Evolutionary conservation across 2,797 vertebrate species (phyloP), one percentile per base, ranked within the genome.

Genomic region (Choloepus didactylus): DNA sequence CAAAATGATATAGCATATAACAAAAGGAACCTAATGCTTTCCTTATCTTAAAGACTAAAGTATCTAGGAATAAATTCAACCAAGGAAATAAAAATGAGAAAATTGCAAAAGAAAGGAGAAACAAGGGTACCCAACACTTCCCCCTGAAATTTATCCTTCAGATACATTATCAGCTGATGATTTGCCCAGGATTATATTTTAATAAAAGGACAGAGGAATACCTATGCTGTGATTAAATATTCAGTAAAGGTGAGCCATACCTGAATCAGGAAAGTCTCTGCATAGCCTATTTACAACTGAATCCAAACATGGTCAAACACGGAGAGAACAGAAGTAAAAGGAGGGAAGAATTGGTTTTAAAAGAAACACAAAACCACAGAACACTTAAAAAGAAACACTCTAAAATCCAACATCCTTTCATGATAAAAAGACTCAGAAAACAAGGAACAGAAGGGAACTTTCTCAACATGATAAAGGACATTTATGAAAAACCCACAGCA

Each of bases 321-420:
- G 87, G 76, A 82, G 77, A 86, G 38, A 49, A 80, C 11, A 77
- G 7, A 29, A 11, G 35, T 44, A 59, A 46, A 59, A 82, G 1
- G 14, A 83, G 1, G 64, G 10, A 35, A 90, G 18, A 91, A 67
- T 44, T 38, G 19, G 14, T 80, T 72, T 46, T 66, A 16, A 73
- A 91, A 93, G 46, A 21, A 86, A 82, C 4, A 82, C 44, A 83
- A 73, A 84, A 67, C 29, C 75, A 87, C 12, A 72, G 19, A 82
- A 79, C 41, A 84, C 29, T 75, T 73, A 62, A 51, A 73, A 87
- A 46, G 9, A 70, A 46, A 82, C 38, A 29, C 9, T 19, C 80
- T 88, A 62, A 75, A 64, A 64, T 64, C 29, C 62, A 64, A 76
- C 9, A 76, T 29, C 27, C 44, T 49, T 76, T 49, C 12, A 76